A percentile compares a stretch with the other conserved stretches of the same genome.
phyloP scores from a whole-genome alignment of 2,113 vertebrate species.

The Psittacus erithacus region DNA sequence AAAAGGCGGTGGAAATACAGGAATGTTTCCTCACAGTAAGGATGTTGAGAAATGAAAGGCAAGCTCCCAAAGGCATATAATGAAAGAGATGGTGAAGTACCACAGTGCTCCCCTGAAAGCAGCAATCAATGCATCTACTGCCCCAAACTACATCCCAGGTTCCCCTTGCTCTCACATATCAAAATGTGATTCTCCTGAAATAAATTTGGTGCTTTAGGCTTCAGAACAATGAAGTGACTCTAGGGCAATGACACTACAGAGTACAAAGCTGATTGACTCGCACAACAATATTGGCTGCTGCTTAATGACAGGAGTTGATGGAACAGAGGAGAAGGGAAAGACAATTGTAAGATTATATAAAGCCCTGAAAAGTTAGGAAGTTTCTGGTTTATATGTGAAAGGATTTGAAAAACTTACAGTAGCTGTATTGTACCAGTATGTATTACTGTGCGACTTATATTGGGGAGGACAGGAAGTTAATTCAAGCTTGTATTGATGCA shows the following conservation, averaged over 20 bases:
- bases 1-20: neutral
- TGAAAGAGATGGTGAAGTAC: neutral
- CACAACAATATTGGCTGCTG: neutral
- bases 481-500: neutral
- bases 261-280: neutral
- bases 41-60: neutral
- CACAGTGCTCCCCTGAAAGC: neutral
- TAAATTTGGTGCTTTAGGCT: neutral
- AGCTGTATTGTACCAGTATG: neutral
- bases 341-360: neutral
- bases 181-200: neutral
- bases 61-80: neutral
- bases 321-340: neutral
- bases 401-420: neutral
- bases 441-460: neutral
- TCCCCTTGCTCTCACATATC: neutral
- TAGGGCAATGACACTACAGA: neutral
- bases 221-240: neutral
- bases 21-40: neutral
- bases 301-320: neutral
- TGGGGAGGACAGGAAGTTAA: neutral
- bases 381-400: neutral
- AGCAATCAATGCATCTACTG: neutral
- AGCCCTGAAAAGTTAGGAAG: neutral
- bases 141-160: neutral